A percentile compares a stretch with the other conserved stretches of the same genome.
phyloP scores from a whole-genome alignment of 1,140 invertebrate genomes.

The Zelostemma sp. region DNA sequence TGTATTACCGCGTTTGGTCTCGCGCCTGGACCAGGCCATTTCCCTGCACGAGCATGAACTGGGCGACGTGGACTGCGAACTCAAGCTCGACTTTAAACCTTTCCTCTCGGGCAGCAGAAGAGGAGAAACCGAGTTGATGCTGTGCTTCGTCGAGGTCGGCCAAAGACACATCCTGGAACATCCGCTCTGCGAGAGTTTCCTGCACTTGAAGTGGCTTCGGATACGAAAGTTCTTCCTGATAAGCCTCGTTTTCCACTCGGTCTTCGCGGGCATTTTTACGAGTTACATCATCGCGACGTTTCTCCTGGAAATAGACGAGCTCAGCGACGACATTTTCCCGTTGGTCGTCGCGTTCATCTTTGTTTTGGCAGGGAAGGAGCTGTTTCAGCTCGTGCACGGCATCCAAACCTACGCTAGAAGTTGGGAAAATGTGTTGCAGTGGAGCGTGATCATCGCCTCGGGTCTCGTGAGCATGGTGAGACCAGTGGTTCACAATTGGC shows the following conservation, averaged over 20 bases:
- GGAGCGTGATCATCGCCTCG: slow-evolving; percentile 80
- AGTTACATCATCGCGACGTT: slow-evolving; percentile 75
- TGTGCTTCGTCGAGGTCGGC: slow-evolving; percentile 83
- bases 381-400: slow-evolving; percentile 80
- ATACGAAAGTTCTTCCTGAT: slow-evolving; percentile 88
- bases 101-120: slow-evolving; percentile 75
- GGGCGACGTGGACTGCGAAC: slow-evolving; percentile 85
- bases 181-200: slow-evolving; percentile 84
- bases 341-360: slow-evolving; percentile 71
- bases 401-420: slow-evolving; percentile 79
- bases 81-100: slow-evolving; percentile 81
- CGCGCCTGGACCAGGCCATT: slow-evolving; percentile 82
- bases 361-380: slow-evolving; percentile 77
- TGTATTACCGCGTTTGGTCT: slow-evolving; percentile 78
- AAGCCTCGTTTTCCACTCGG: slow-evolving; percentile 82
- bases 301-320: slow-evolving; percentile 66
- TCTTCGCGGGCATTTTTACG: slow-evolving; percentile 82
- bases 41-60: slow-evolving; percentile 84
- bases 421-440: slow-evolving; percentile 89
- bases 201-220: slow-evolving; percentile 84
- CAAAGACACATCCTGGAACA: slow-evolving; percentile 82
- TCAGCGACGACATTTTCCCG: slow-evolving; percentile 74
- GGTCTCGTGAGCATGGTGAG: slow-evolving; percentile 66
- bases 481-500: slow-evolving; percentile 71
- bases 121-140: slow-evolving; percentile 79